Percentiles rank a stretch among this genome's conserved stretches.
Conservation (phyloP, 2,888 invertebrate genomes). For the Clitarchus hookeri region DNA sequence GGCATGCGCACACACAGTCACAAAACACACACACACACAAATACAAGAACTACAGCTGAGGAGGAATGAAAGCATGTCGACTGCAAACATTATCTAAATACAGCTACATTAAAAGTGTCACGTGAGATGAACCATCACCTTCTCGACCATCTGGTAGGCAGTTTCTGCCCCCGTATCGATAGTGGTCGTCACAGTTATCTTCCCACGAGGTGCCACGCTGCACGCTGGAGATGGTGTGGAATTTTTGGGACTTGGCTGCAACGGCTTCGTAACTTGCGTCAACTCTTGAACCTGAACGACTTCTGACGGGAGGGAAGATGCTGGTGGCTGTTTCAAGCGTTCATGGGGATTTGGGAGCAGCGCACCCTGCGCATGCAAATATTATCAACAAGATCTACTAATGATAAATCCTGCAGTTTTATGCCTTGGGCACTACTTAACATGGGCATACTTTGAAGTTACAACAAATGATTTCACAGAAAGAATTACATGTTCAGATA, state of each 20-base stretch:
- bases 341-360: not conserved
- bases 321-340: not conserved
- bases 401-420: too few species aligned
- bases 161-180: not conserved
- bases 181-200: constrained; percentile 9
- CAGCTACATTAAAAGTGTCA: too few species aligned
- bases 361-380: not conserved
- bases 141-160: constrained; percentile 10
- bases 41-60: too few species aligned
- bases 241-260: not conserved
- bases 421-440: too few species aligned
- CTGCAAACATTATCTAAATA: too few species aligned
- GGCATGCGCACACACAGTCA: too few species aligned
- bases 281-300: not conserved
- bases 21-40: too few species aligned
- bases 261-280: not conserved
- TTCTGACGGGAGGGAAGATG: not conserved
- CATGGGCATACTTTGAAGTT: too few species aligned
- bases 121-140: not conserved
- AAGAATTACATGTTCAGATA: too few species aligned
- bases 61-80: too few species aligned
- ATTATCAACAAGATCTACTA: not conserved
- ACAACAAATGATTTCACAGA: too few species aligned
- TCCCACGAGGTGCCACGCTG: not conserved
- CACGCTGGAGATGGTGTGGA: not conserved